Conservation (phyloP, 2,113 vertebrate genomes). For the Tachysurus vachellii region DNA sequence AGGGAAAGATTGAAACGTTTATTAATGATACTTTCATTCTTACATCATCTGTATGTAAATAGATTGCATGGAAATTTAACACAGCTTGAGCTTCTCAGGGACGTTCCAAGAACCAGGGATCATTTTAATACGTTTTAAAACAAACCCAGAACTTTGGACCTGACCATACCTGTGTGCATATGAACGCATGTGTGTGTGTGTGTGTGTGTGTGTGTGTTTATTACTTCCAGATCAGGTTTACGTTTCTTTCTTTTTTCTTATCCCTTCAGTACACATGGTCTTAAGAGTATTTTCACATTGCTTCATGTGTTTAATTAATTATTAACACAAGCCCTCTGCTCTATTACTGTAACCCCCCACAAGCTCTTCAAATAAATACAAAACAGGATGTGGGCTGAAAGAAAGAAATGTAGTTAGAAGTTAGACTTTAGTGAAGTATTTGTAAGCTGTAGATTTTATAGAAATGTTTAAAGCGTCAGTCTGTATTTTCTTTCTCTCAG, state of each 20-base stretch:
- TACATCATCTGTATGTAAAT: slow-evolving; percentile 57
- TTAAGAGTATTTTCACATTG: not conserved
- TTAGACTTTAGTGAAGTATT: not conserved
- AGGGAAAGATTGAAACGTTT: slow-evolving; percentile 54
- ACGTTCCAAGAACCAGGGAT: not conserved
- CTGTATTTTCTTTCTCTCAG: not conserved
- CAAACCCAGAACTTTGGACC: not conserved
- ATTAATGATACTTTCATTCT: slow-evolving; percentile 41
- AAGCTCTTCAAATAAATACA: slow-evolving; percentile 60
- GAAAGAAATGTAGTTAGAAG: not conserved
- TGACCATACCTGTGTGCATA: not conserved
- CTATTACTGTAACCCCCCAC: slow-evolving; percentile 48
- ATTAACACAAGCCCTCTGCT: slow-evolving; percentile 58
- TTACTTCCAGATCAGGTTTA: not conserved
- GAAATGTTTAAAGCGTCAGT: not conserved
- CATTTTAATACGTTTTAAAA: not conserved
- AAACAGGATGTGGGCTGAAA: slow-evolving; percentile 19
- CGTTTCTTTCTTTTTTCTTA: no score
- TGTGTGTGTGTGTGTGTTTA: not conserved
- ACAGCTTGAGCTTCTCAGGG: not conserved
- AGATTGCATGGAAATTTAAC: not conserved
- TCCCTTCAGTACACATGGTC: not conserved
- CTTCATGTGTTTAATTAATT: slow-evolving; percentile 53
- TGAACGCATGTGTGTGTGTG: not conserved
- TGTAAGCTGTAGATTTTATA: not conserved